Evolutionary conservation across 2,888 invertebrate species (phyloP), one percentile per base, ranked within the genome.

Genomic region (Crocallis elinguaria): DNA sequence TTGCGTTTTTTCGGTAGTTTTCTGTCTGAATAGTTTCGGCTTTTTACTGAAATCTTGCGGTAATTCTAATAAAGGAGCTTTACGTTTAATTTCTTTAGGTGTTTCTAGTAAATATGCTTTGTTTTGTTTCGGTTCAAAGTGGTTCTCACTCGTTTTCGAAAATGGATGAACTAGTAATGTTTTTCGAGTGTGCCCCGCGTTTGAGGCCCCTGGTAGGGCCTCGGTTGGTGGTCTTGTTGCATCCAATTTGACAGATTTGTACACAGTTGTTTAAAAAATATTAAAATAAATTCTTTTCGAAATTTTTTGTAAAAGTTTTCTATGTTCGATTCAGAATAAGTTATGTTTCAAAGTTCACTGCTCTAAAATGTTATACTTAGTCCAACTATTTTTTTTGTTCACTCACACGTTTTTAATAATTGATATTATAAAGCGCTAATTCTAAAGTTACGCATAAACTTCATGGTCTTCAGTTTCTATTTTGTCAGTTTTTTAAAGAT

Each of bases 161-260:
- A 83, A 88, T 0, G 89, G 90, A 8, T 85, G 83, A 0, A 90
- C 90, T 1, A 89, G 62, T 8, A 88, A 44, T 0, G 89, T 89
- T 71, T 84, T 88, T 0, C 82, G 49, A 0, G 55, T 55, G 56
- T 71, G 59, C 2, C 53, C 41, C 5, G 14, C 9, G 8, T 56
- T 71, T 74, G 83, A 84, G 80, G 84, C 86, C 82, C 88, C 77
- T 58, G 65, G 49, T 0, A 82, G 82, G 90, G 90, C 89, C 89
- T 79, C 82, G 32, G 57, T 9, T 44, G 49, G 29, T 0, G 50
- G 25, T 4, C 72, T 71, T 75, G 52, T 70, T 66, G 84, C 54
- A 89, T 86, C 90, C 90, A 90, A 89, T 83, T 82, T 90, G 90
- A 75, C 62, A 45, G 57, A 21, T 50, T 50, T 46, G 9, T 1